Conservation (phyloP, 2,113 vertebrate genomes). For the Urocynchramus pylzowi region DNA sequence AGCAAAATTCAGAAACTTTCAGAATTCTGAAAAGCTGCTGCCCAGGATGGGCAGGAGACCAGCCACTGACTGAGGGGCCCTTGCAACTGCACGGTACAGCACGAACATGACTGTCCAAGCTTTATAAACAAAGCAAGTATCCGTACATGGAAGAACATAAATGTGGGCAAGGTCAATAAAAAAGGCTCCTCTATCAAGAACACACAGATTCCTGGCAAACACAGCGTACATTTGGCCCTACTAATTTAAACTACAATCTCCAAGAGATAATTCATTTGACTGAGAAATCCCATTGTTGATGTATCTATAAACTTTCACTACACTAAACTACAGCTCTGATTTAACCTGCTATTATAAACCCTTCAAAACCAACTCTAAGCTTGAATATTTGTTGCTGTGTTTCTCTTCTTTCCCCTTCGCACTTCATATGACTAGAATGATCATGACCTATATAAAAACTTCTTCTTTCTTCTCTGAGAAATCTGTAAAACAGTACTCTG, state of each 20-base stretch:
- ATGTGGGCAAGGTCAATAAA: not conserved
- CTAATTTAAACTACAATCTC: not conserved
- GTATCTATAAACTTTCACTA: not conserved
- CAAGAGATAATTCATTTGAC: not conserved
- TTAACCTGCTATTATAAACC: not conserved
- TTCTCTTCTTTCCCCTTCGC: not conserved
- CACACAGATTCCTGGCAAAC: not conserved
- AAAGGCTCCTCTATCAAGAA: not conserved
- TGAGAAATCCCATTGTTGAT: not conserved
- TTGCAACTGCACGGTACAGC: fast-evolving
- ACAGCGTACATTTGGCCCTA: not conserved
- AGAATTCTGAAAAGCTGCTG: not conserved
- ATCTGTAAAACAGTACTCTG: not conserved
- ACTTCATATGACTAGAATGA: not conserved
- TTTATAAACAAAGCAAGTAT: not conserved
- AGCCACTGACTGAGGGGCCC: not conserved
- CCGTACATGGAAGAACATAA: not conserved
- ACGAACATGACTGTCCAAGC: not conserved
- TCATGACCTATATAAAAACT: not conserved
- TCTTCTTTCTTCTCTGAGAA: not conserved
- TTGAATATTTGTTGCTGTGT: not conserved
- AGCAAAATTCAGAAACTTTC: not conserved
- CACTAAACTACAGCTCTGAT: not conserved
- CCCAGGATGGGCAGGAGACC: not conserved
- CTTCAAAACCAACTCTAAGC: not conserved